phyloP scores from a whole-genome alignment of 2,113 vertebrate species.

The Petroica traversi region DNA sequence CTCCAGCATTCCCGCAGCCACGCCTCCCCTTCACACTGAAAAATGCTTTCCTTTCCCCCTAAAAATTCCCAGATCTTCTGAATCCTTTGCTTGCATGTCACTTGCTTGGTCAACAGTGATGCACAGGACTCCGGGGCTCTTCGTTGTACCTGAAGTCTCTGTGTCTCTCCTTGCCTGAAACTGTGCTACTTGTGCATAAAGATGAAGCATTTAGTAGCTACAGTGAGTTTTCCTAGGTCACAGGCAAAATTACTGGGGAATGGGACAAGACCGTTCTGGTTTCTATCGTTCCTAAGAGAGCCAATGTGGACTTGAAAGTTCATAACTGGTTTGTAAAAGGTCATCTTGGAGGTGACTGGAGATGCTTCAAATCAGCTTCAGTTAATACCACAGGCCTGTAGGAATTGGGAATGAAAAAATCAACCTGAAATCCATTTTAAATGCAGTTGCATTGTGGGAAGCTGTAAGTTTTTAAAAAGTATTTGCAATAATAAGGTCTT shows the following conservation, averaged over 20 bases:
- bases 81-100: background rate
- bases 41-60: background rate
- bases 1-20: accelerated
- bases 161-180: background rate
- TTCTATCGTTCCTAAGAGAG: background rate
- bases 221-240: background rate
- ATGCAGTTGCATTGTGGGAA: background rate
- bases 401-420: background rate
- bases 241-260: background rate
- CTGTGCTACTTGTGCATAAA: background rate
- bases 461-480: background rate
- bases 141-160: background rate
- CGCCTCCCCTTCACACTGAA: accelerated
- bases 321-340: background rate
- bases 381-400: background rate
- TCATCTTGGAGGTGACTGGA: background rate
- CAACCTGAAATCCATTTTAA: background rate
- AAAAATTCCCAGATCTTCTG: background rate
- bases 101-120: background rate
- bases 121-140: accelerated
- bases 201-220: background rate
- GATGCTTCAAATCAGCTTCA: background rate
- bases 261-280: background rate
- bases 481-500: background rate
- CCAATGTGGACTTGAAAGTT: background rate